Evolutionary conservation across 2,797 vertebrate genomes (phyloP).

Genomic region (Gymnopithys bicolor): DNA sequence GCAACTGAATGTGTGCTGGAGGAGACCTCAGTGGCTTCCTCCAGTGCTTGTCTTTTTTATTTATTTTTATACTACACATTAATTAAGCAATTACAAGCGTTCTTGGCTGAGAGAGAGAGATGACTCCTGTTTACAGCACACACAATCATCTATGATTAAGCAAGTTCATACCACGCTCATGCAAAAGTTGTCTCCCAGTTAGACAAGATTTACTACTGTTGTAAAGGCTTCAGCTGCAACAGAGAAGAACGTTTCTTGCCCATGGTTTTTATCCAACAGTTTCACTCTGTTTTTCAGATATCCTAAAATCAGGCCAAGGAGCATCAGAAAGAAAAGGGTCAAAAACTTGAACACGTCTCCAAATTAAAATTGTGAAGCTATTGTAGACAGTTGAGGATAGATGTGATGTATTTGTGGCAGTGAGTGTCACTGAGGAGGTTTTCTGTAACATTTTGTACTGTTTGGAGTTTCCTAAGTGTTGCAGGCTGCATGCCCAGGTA

Average conservation of each 20-base stretch:
- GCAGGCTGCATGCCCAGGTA: slow-evolving; percentile 67
- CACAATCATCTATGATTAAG: slow-evolving; percentile 19
- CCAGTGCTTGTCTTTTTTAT: neutral
- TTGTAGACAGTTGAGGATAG: slow-evolving; percentile 28
- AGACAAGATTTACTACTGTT: neutral
- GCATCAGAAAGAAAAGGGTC: slow-evolving; percentile 8
- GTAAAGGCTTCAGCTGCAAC: neutral
- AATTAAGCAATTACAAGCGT: neutral
- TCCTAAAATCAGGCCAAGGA: neutral
- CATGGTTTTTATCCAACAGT: neutral
- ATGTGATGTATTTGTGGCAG: slow-evolving; percentile 29
- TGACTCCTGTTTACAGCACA: slow-evolving; percentile 37
- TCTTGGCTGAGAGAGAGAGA: neutral
- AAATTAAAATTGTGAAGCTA: slow-evolving; percentile 34
- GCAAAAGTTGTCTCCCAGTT: neutral
- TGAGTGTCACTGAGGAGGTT: slow-evolving; percentile 23
- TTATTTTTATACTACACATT: neutral
- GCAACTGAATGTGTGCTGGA: neutral
- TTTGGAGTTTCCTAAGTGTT: slow-evolving; percentile 63
- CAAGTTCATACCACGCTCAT: neutral
- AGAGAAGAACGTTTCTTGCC: neutral
- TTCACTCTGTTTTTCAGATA: neutral
- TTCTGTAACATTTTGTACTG: slow-evolving; percentile 61
- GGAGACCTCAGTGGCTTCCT: neutral
- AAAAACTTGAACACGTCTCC: slow-evolving; percentile 8